Percentiles rank a stretch among this genome's conserved stretches.
Conservation (phyloP, 2,888 invertebrate genomes). For the Dendrolimus pini region DNA sequence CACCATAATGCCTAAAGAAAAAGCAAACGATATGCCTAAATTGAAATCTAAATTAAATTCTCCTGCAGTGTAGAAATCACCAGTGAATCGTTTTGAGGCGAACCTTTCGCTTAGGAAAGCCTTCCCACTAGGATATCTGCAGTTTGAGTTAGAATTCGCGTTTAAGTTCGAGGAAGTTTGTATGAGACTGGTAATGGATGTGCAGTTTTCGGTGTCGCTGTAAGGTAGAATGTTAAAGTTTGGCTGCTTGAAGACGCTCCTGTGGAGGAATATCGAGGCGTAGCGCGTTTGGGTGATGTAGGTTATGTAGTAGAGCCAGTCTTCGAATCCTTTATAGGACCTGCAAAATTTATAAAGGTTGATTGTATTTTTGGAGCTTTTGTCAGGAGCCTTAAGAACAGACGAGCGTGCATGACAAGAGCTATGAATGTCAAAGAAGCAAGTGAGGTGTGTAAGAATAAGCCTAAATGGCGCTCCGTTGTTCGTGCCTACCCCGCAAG, state of each 20-base stretch:
- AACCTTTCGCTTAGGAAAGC: conserved; percentile 85
- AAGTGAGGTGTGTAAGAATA: too few relatives aligned
- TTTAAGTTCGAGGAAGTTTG: conserved; percentile 70
- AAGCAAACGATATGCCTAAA: conserved; percentile 88
- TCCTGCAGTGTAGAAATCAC: conserved; percentile 74
- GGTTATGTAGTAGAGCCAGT: conserved; percentile 88
- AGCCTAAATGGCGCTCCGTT: too few relatives aligned
- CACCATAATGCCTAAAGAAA: conserved; percentile 87
- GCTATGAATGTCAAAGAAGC: too few relatives aligned
- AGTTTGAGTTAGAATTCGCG: conserved; percentile 74
- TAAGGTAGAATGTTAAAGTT: conserved; percentile 72
- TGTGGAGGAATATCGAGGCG: conserved; percentile 84
- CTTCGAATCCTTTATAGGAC: conserved; percentile 85
- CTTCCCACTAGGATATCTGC: conserved; percentile 83
- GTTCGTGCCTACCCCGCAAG: too few relatives aligned
- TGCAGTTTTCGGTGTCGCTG: conserved; percentile 73
- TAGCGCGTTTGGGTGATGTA: conserved; percentile 88
- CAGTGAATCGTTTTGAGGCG: conserved; percentile 71
- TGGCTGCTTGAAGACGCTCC: conserved; percentile 80
- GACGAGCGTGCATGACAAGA: too few relatives aligned
- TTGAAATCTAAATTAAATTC: conserved; percentile 85
- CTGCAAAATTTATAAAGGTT: conserved; percentile 51
- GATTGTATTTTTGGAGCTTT: not conserved
- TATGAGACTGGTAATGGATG: conserved; percentile 66
- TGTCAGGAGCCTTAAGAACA: too few relatives aligned